Conservation (phyloP, 2,888 invertebrate genomes). For the Hypselothyrea guttata region DNA sequence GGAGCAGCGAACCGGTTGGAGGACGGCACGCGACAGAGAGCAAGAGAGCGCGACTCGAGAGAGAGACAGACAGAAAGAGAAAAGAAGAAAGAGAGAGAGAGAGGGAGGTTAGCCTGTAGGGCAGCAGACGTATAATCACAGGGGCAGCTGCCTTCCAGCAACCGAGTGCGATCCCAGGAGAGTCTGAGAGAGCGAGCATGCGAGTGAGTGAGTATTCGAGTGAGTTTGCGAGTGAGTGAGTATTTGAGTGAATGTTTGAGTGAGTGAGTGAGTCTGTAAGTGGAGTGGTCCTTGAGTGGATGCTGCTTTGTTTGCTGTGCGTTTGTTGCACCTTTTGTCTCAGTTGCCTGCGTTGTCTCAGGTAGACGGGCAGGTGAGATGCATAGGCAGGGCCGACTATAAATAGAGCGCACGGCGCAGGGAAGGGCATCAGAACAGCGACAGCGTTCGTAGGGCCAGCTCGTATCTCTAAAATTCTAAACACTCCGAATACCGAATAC, state of each 20-base stretch:
- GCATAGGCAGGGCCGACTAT: slow-evolving; percentile 50
- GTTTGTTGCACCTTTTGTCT: slow-evolving; percentile 66
- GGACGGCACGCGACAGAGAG: slow-evolving; percentile 76
- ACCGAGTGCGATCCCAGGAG: not conserved
- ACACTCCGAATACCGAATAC: too few species aligned
- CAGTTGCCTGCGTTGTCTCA: slow-evolving; percentile 23
- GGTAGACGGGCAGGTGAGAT: slow-evolving; percentile 62
- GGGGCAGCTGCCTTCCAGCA: slow-evolving; percentile 3
- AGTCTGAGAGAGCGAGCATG: not conserved
- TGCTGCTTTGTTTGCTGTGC: slow-evolving; percentile 15
- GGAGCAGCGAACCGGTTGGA: slow-evolving; percentile 52
- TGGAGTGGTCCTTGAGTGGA: slow-evolving; percentile 20
- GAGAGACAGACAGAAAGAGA: not conserved
- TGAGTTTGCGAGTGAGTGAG: too few species aligned
- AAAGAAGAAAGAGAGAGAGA: not conserved
- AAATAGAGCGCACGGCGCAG: slow-evolving; percentile 73
- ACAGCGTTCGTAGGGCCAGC: slow-evolving; percentile 74
- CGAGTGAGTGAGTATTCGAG: slow-evolving; percentile 4
- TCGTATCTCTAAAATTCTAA: slow-evolving; percentile 1
- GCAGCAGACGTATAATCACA: slow-evolving; percentile 1
- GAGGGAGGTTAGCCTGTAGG: slow-evolving; percentile 5
- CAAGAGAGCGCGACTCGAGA: slow-evolving; percentile 6
- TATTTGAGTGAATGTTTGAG: slow-evolving; percentile 12
- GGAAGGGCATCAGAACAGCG: slow-evolving; percentile 82
- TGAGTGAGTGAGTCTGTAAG: slow-evolving; percentile 32